These are phyloP conservation scores for Quadroppia sp. DNA, from an alignment of 2,888 invertebrate species.

Conservation along the genomic window DNA sequence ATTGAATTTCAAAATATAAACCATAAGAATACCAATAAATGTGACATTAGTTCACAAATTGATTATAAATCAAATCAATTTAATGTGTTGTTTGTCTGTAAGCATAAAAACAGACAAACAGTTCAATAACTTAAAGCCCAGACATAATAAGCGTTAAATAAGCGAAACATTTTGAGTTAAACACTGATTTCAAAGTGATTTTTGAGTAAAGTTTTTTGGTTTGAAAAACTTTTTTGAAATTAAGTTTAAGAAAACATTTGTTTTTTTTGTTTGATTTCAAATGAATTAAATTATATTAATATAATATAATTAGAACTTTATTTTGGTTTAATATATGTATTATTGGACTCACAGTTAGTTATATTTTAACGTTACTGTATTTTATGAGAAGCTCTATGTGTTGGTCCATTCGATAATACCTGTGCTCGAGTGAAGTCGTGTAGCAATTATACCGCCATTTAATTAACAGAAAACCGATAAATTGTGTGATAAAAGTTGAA, in stretches of 20 bases:
- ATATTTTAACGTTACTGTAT: background rate
- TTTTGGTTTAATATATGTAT: no score
- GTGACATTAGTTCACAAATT: conserved; percentile 22
- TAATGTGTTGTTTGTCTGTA: conserved; percentile 13
- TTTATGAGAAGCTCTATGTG: background rate
- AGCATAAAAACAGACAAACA: background rate
- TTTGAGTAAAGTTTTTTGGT: background rate
- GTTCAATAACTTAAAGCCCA: conserved; percentile 11
- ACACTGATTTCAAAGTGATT: background rate
- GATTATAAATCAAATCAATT: conserved; percentile 35
- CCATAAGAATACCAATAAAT: conserved; percentile 28
- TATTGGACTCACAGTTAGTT: background rate
- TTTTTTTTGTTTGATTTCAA: background rate
- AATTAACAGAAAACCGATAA: conserved; percentile 36
- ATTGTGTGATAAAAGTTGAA: conserved; percentile 31
- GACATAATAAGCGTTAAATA: background rate
- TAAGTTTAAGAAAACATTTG: background rate
- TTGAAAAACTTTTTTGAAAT: no score
- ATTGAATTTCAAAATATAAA: conserved; percentile 24
- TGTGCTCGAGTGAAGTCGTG: background rate
- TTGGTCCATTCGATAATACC: background rate
- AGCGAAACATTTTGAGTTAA: background rate
- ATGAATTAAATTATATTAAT: no score
- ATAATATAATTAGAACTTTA: background rate
- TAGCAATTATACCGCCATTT: conserved; percentile 35